Percentiles rank a stretch among this genome's conserved stretches.
Evolutionary conservation across 2,888 invertebrate species (phyloP).

Genomic region (Celastrina argiolus): DNA sequence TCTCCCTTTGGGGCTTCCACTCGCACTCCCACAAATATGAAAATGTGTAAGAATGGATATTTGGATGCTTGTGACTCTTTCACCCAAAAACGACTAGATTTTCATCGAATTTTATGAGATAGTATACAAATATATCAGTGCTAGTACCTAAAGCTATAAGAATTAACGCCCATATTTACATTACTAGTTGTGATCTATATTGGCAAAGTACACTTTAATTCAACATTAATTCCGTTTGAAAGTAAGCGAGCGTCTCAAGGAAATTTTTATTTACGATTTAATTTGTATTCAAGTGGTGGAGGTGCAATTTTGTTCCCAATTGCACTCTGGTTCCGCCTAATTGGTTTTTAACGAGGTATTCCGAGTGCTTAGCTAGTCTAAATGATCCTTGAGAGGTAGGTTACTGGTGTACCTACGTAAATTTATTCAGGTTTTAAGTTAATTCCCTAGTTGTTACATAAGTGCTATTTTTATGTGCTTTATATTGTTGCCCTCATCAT

Average conservation of each 20-base stretch:
- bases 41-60: too few species aligned
- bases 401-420: not conserved
- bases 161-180: too few species aligned
- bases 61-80: too few species aligned
- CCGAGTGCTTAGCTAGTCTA: slow-evolving; percentile 27
- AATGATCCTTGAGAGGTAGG: slow-evolving; percentile 21
- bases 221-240: not conserved
- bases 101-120: too few species aligned
- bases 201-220: not conserved
- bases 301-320: slow-evolving; percentile 32
- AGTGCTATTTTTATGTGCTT: too few species aligned
- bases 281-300: slow-evolving; percentile 28
- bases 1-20: too few species aligned
- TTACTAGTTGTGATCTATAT: too few species aligned
- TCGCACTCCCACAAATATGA: too few species aligned
- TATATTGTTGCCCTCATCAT: too few species aligned
- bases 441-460: not conserved
- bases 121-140: too few species aligned
- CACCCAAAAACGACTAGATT: too few species aligned
- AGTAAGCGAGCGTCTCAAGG: slow-evolving; percentile 14
- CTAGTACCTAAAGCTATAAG: too few species aligned
- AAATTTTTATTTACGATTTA: slow-evolving; percentile 22
- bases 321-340: slow-evolving; percentile 31
- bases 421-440: not conserved
- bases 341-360: slow-evolving; percentile 33